These are phyloP conservation scores for Paracentrotus lividus DNA, from an alignment of 53 echinoderm and acorn worm genomes.

Conservation along the genomic window DNA sequence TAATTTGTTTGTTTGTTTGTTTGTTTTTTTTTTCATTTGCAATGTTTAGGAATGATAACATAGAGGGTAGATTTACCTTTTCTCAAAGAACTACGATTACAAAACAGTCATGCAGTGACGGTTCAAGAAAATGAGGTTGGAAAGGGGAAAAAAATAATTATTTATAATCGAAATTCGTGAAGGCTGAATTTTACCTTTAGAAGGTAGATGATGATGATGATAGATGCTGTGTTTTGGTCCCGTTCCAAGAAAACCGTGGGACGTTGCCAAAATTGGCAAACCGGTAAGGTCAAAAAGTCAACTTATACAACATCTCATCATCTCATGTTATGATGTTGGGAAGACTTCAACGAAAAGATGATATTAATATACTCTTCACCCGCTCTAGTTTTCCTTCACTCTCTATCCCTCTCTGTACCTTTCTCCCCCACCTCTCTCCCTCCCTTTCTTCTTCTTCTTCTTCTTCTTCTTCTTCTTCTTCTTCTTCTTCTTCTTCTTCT, in stretches of 20 bases:
- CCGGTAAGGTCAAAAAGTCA: neutral
- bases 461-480: neutral
- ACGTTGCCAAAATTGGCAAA: neutral
- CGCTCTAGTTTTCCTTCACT: neutral
- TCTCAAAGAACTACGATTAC: neutral
- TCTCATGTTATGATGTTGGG: neutral
- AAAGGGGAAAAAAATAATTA: neutral
- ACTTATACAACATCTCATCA: neutral
- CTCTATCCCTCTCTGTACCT: neutral
- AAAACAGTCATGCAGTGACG: neutral
- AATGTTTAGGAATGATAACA: too few species aligned
- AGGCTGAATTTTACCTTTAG: neutral
- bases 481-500: neutral
- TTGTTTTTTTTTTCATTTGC: too few species aligned
- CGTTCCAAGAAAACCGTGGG: constrained; percentile 8
- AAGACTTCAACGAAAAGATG: too few species aligned
- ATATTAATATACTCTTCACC: neutral
- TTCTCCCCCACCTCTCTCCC: neutral
- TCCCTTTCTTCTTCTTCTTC: neutral
- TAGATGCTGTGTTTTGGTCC: neutral
- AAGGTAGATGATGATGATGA: neutral
- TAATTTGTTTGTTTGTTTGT: too few species aligned
- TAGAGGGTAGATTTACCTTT: too few species aligned
- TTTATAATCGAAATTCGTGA: neutral
- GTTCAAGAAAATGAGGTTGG: neutral